Base-by-base conservation (phyloP, 2,888 invertebrate genomes). In the Cheilosia soror region DNA sequence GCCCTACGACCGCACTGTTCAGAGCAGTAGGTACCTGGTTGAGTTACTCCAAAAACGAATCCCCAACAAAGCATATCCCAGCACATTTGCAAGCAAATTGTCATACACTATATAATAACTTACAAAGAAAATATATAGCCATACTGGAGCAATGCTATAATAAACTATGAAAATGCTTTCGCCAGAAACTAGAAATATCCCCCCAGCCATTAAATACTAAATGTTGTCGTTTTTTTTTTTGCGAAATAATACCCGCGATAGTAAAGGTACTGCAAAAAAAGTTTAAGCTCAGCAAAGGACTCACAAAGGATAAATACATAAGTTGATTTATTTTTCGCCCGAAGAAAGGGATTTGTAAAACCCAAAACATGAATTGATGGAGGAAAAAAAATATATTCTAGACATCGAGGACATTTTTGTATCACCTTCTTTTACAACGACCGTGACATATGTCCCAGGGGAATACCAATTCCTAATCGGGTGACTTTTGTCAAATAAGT, bases 61-160 rank as follows among this genome's bases (percentile, higher is more conserved):
- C 25, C 9, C 65, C 40, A 58, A 76, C 49, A 69, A 76, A 71
- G 37, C 69, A 27, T 13, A 42, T 31, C 47, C 44, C 4, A 55
- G 71, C 62, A 58, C 66, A 82, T 76, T 82, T 72, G 53, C 65
- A 68, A 44, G 40, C 53, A 60, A 82, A 72, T 65, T 76, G 51
- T 55, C 62, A 44, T 72, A 42, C 47, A 15, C 72, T 55, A 33
- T 55, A 49, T 47, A 66, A 66, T 66, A 60, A 66, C 63, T 60
- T 65, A 31, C 37, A 31, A 40, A 27, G 37, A 47, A 69, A 37
- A 49, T 6, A 37, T n/a, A 25, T 2, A 66, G 51, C 60, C 37
- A 42, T 25, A 29, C 49, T 9, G 53, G 55, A 62, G 40, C 31
- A 69, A 42, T 31, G 53, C 20, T 42, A 40, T 29, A 37, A 40